A percentile compares a stretch with the other conserved stretches of the same genome.
Conservation (phyloP, 2,113 vertebrate genomes). For the Pygoscelis antarcticus region DNA sequence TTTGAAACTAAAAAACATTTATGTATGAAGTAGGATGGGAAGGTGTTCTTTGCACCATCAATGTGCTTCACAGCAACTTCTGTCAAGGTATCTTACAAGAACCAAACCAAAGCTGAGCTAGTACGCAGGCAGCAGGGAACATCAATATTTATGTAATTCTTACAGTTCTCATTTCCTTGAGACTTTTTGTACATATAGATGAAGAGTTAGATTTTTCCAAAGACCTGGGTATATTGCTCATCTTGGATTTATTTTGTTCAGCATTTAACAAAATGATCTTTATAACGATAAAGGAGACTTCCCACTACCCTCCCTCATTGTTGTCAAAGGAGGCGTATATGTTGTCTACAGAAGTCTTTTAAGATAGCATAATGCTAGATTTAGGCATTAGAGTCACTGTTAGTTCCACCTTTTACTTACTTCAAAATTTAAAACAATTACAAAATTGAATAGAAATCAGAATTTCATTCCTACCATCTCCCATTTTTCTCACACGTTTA, state of each 20-base stretch:
- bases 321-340: not conserved
- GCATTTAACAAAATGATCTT: not conserved
- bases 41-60: not conserved
- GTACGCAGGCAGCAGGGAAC: not conserved
- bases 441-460: not conserved
- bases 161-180: not conserved
- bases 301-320: not conserved
- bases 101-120: not conserved
- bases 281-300: not conserved
- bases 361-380: not conserved
- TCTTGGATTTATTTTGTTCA: not conserved
- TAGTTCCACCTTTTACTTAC: not conserved
- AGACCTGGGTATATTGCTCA: not conserved
- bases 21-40: not conserved
- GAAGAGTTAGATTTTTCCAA: not conserved
- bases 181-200: not conserved
- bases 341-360: not conserved
- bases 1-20: not conserved
- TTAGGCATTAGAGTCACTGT: not conserved
- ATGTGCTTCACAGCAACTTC: not conserved
- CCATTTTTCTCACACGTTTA: not conserved
- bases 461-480: not conserved
- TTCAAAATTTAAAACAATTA: not conserved
- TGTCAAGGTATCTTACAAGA: not conserved
- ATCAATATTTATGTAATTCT: not conserved